Percentiles rank a stretch among this genome's conserved stretches.
Evolutionary conservation across 2,797 vertebrate species (phyloP).

Genomic region (Rhynchonycteris naso): DNA sequence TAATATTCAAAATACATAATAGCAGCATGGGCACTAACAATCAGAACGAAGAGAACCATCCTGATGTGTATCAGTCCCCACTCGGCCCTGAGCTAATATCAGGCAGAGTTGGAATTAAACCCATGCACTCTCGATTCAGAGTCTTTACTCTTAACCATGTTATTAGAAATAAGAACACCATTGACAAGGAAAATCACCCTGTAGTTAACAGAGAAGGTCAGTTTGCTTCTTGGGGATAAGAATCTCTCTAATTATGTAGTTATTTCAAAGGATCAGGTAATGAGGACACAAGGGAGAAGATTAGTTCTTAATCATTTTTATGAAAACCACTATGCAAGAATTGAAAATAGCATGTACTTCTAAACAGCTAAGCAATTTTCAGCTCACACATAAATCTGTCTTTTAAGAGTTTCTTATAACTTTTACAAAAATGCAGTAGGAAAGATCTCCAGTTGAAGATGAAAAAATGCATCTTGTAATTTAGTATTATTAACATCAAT

Average conservation of each 20-base stretch:
- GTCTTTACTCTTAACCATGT: not conserved
- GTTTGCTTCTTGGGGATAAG: not conserved
- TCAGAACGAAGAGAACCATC: not conserved
- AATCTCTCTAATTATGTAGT: not conserved
- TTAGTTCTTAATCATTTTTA: constrained; percentile 24
- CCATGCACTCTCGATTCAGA: not conserved
- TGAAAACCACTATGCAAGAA: not conserved
- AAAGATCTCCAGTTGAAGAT: constrained; percentile 23
- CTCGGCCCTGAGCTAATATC: not conserved
- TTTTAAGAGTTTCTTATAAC: constrained; percentile 59
- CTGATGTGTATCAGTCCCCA: not conserved
- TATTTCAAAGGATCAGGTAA: not conserved
- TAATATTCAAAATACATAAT: not conserved
- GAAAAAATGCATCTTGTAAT: constrained; percentile 61
- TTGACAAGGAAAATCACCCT: not conserved
- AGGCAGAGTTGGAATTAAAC: not conserved
- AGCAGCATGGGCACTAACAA: not conserved
- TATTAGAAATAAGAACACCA: not conserved
- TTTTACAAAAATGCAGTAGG: constrained; percentile 52
- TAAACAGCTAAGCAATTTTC: constrained; percentile 75
- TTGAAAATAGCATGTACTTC: constrained; percentile 61
- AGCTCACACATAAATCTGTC: constrained; percentile 71
- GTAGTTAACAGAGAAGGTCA: not conserved
- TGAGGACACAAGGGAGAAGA: not conserved
- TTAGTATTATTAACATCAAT: constrained; percentile 54